phyloP scores from a whole-genome alignment of 2,113 vertebrate genomes.

The Stegastes partitus region DNA sequence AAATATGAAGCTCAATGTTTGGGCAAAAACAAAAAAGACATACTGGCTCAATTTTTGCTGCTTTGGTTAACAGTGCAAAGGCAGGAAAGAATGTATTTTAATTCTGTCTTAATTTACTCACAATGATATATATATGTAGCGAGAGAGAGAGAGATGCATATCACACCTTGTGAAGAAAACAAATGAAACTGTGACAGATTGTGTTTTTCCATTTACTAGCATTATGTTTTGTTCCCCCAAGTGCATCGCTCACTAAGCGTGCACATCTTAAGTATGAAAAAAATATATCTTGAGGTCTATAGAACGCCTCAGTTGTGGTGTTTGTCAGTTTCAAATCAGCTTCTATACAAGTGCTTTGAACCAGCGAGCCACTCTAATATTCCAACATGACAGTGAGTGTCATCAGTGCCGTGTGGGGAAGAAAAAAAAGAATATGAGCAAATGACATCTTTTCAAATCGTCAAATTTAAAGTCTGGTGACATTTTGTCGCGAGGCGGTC shows the following conservation, averaged over 20 bases:
- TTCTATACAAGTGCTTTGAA: conserved; percentile 5
- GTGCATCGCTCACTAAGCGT: not conserved
- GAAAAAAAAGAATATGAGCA: not conserved
- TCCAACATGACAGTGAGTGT: not conserved
- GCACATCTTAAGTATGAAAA: not conserved
- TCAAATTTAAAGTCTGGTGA: conserved; percentile 8
- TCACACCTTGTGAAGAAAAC: not conserved
- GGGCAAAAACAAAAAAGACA: too few relatives aligned
- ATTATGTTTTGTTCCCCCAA: not conserved
- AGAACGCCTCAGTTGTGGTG: not conserved
- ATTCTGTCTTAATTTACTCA: too few relatives aligned
- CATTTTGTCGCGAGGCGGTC: conserved; percentile 28
- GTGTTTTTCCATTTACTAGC: not conserved
- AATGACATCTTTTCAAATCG: conserved; percentile 3
- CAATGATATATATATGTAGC: too few relatives aligned
- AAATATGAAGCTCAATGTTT: too few relatives aligned
- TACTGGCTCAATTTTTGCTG: too few relatives aligned
- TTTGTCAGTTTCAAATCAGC: conserved; percentile 1
- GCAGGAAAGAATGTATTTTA: too few relatives aligned
- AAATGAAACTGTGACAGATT: not conserved
- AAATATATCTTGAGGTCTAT: not conserved
- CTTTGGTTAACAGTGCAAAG: too few relatives aligned
- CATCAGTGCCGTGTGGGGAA: not conserved
- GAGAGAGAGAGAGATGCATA: too few relatives aligned
- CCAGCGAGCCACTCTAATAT: not conserved